A percentile compares a stretch with the other conserved stretches of the same genome.
These are phyloP conservation scores for Forbesichthys agassizii DNA, from an alignment of 2,113 vertebrate species.

Conservation along the genomic window DNA sequence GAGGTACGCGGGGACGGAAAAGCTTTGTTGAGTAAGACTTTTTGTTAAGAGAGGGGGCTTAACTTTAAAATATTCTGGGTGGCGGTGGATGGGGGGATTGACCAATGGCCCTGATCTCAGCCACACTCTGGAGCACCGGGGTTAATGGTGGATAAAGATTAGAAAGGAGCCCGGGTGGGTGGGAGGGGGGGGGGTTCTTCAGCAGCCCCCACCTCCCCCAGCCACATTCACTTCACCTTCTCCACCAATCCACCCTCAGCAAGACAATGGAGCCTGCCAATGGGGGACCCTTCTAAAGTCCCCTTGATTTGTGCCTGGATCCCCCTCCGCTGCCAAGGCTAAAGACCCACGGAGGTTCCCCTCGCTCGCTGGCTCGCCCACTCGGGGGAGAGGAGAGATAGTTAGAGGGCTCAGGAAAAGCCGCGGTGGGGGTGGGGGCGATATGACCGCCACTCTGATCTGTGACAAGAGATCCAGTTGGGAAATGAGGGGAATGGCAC, in stretches of 20 bases:
- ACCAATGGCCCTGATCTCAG: constrained; percentile 80
- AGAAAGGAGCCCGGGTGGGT: constrained; percentile 34
- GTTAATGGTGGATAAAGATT: constrained; percentile 85
- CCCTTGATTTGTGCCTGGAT: constrained; percentile 74
- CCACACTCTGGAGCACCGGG: constrained; percentile 74
- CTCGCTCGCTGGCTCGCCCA: constrained; percentile 50
- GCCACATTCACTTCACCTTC: constrained; percentile 53
- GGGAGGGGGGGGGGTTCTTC: constrained; percentile 40
- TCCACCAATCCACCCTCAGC: constrained; percentile 72
- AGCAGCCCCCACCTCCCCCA: constrained; percentile 62
- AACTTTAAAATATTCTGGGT: constrained; percentile 82
- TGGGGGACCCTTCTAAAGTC: constrained; percentile 59
- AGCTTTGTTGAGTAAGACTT: constrained; percentile 80
- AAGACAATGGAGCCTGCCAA: constrained; percentile 73
- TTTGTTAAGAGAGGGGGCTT: constrained; percentile 76
- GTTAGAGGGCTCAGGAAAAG: constrained; percentile 62
- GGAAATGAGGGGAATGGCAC: constrained; percentile 60
- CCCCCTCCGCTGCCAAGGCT: constrained; percentile 68
- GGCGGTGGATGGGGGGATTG: constrained; percentile 79
- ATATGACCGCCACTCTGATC: constrained; percentile 70
- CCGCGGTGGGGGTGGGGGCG: constrained; percentile 70
- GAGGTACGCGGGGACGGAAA: constrained; percentile 50
- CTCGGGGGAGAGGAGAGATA: constrained; percentile 56
- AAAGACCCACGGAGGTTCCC: constrained; percentile 75
- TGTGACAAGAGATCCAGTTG: constrained; percentile 80